Percentiles rank a stretch among this genome's conserved stretches.
These are phyloP conservation scores for Drosophila burlai DNA, from an alignment of 1,140 invertebrate species.

Conservation along the genomic window DNA sequence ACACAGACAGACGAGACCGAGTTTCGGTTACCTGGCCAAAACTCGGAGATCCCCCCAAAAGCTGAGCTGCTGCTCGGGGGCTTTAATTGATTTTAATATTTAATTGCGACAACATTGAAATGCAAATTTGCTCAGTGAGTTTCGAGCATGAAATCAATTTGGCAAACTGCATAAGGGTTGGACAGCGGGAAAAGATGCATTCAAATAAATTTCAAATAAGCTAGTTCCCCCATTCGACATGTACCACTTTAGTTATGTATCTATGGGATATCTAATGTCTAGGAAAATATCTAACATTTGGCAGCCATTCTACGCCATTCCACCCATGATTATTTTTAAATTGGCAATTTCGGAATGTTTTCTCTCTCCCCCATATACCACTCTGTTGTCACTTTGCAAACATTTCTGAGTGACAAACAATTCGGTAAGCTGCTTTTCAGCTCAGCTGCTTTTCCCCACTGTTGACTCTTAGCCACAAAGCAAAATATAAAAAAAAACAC, in stretches of 20 bases:
- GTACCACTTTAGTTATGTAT: background rate
- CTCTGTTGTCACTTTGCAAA: conserved; percentile 42
- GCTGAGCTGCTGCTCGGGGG: conserved; percentile 17
- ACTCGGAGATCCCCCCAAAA: background rate
- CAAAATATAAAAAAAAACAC: background rate
- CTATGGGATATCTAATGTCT: background rate
- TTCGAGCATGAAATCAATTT: conserved; percentile 69
- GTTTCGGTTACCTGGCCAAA: conserved; percentile 21
- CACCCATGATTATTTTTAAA: conserved; percentile 40
- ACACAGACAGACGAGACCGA: conserved; percentile 15
- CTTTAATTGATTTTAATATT: conserved; percentile 82
- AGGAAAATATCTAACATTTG: background rate
- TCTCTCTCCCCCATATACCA: conserved; percentile 33
- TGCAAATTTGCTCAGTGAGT: conserved; percentile 60
- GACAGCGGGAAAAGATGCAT: conserved; percentile 7
- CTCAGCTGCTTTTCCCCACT: conserved; percentile 33
- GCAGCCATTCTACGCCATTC: background rate
- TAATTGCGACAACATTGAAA: conserved; percentile 70
- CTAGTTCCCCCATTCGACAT: background rate
- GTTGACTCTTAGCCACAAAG: conserved; percentile 5
- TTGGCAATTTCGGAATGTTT: conserved; percentile 31
- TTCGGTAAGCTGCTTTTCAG: conserved; percentile 45
- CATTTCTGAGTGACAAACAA: conserved; percentile 51
- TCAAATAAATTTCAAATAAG: conserved; percentile 27
- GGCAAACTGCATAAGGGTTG: conserved; percentile 31